Conservation (phyloP, 2,797 vertebrate species). For the Avahi laniger region DNA sequence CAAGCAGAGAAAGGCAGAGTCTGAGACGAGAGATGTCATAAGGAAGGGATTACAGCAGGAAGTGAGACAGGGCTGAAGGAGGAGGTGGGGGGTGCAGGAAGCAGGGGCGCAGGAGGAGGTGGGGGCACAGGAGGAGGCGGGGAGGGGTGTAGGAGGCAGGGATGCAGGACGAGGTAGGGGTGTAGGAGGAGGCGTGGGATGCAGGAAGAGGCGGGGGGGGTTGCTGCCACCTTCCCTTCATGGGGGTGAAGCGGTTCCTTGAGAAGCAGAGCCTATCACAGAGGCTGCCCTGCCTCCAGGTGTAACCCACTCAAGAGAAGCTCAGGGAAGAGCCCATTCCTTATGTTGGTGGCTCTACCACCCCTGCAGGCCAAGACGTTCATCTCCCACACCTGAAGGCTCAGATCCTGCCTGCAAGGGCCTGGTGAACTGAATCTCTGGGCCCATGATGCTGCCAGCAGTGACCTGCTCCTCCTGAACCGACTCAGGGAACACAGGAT, state of each 20-base stretch:
- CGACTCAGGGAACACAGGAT: neutral
- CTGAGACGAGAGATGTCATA: neutral
- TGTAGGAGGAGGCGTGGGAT: neutral
- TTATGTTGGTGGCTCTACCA: neutral
- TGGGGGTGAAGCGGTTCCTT: neutral
- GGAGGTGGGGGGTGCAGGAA: neutral
- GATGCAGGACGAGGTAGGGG: neutral
- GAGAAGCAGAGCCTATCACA: neutral
- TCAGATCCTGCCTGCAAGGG: neutral
- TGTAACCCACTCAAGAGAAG: neutral
- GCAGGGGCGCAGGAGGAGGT: neutral
- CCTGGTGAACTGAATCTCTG: neutral
- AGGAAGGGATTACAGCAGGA: neutral
- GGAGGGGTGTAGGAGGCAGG: neutral
- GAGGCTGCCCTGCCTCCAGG: neutral
- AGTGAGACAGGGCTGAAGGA: neutral
- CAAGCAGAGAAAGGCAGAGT: neutral
- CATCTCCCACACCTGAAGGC: neutral
- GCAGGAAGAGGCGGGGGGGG: neutral
- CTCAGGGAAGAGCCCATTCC: neutral
- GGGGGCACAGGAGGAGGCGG: neutral
- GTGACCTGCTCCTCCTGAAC: neutral
- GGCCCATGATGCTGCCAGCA: too few species aligned
- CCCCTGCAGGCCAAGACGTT: neutral
- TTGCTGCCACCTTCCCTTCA: neutral